Base-by-base conservation (phyloP, 2,113 vertebrate species). In the Probosciger aterrimus region DNA sequence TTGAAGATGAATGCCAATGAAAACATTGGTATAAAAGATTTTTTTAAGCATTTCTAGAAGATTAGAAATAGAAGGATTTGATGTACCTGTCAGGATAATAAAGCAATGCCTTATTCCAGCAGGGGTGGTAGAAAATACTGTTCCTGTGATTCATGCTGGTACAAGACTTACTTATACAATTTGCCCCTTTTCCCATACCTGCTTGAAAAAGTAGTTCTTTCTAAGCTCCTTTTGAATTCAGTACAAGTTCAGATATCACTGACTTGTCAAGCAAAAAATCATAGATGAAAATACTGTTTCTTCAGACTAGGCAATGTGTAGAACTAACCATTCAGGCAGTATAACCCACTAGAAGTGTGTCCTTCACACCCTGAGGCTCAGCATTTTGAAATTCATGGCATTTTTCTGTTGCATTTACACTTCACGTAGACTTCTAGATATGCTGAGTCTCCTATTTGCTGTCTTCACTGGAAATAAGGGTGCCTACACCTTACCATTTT, bases 61-160 rank as follows among this genome's bases (percentile, higher is more conserved):
- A 91, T 77, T 77, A 96, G 80, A 93, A 92, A 43, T 57, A 93
- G 75, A 92, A 86, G 77, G 67, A 79, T 83, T 71, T 91, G 80
- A 76, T 92, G 37, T 70, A 68, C 63, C 68, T 86, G 7, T 62
- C 86, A 90, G 59, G 53, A 77, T 80, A 86, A 90, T 57, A 88
- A 90, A 90, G 70, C 11, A 59, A 49, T 55, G 52, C 25, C 43
- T 92, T 68, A 60, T 71, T 95, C 62, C 60, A 92, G 23, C 47
- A 86, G 67, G 64, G 18, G n/a, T 77, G 47, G 67, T 55, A 93
- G 57, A 50, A 93, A 88, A 83, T 47, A 35, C 23, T 82, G 22
- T 71, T 80, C 43, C 35, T 55, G 44, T 52, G 71, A 69, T 93
- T 90, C 39, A 65, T 57, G 63, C 44, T 64, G 8, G 18, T 90